Percentiles rank a stretch among this genome's conserved stretches.
These are phyloP conservation scores for Ageneiosus marmoratus DNA, from an alignment of 2,113 vertebrate genomes.

Conservation along the genomic window DNA sequence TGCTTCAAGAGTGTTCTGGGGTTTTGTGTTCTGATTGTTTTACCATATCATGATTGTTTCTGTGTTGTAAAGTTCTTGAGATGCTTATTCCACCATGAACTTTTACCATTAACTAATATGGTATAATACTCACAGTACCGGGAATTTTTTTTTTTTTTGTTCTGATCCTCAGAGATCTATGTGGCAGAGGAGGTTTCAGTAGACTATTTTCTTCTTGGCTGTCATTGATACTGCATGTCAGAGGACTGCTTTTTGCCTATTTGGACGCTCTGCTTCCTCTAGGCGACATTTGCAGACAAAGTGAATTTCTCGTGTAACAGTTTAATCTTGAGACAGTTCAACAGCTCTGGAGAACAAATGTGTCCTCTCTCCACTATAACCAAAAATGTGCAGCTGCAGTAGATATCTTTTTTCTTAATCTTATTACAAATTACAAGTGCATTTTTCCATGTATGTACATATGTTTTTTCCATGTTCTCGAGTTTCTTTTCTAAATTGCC, in stretches of 20 bases:
- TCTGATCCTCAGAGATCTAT: conserved; percentile 10
- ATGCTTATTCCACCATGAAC: not conserved
- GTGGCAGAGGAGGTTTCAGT: not conserved
- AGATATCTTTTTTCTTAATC: not conserved
- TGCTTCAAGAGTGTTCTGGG: not conserved
- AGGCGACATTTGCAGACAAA: conserved; percentile 9
- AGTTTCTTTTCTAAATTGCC: not conserved
- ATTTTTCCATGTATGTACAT: not conserved
- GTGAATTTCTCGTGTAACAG: conserved; percentile 17
- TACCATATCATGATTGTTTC: not conserved
- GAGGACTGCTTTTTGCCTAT: conserved; percentile 29
- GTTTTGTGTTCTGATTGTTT: not conserved
- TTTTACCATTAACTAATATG: not conserved
- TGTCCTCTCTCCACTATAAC: no score
- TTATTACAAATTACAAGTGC: not conserved
- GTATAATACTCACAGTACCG: not conserved
- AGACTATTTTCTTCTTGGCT: conserved; percentile 17
- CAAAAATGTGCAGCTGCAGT: not conserved
- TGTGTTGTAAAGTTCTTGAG: not conserved
- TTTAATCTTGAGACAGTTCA: conserved; percentile 21
- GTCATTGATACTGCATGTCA: conserved; percentile 31
- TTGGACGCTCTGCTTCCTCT: conserved; percentile 16
- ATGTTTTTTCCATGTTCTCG: not conserved
- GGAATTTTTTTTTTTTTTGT: conserved; percentile 11
- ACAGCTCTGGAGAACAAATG: not conserved